Evolutionary conservation across 92 coral and sea anemone genomes (phyloP).

Genomic region (Palythoa caribaeorum): DNA sequence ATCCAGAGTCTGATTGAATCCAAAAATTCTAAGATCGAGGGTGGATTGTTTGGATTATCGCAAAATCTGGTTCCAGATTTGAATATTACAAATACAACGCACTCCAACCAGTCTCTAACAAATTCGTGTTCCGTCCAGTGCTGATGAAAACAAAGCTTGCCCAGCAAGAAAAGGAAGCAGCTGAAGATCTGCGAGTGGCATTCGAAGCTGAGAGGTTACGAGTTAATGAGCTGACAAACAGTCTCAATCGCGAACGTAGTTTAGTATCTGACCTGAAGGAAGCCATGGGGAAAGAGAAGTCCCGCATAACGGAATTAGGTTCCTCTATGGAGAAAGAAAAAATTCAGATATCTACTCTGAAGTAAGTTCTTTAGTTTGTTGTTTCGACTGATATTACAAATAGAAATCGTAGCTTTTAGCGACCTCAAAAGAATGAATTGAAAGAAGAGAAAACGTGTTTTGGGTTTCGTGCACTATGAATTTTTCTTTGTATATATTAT

Average conservation of each 20-base stretch:
- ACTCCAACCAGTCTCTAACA: too few relatives aligned
- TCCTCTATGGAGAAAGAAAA: constrained; percentile 83
- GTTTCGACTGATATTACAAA: too few relatives aligned
- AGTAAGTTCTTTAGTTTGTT: constrained; percentile 54
- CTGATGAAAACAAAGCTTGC: constrained; percentile 73
- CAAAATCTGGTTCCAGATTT: too few relatives aligned
- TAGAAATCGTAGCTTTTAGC: too few relatives aligned
- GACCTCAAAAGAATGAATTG: too few relatives aligned
- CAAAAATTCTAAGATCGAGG: too few relatives aligned
- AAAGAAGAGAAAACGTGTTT: too few relatives aligned
- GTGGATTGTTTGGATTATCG: too few relatives aligned
- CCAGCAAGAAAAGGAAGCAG: constrained; percentile 77
- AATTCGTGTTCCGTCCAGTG: constrained; percentile 41
- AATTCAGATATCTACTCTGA: constrained; percentile 80
- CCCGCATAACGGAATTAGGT: constrained; percentile 76
- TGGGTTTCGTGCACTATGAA: too few relatives aligned
- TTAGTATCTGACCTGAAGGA: constrained; percentile 85
- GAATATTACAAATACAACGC: too few relatives aligned
- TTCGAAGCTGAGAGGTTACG: constrained; percentile 70
- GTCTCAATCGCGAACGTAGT: constrained; percentile 78
- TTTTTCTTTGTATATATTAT: too few relatives aligned
- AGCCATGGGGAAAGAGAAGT: constrained; percentile 78
- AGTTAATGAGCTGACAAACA: constrained; percentile 77
- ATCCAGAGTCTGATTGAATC: too few relatives aligned
- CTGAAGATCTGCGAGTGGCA: constrained; percentile 65